A percentile compares a stretch with the other conserved stretches of the same genome.
These are phyloP conservation scores for Sternotherus odoratus DNA, from an alignment of 2,797 vertebrate genomes.

Conservation along the genomic window DNA sequence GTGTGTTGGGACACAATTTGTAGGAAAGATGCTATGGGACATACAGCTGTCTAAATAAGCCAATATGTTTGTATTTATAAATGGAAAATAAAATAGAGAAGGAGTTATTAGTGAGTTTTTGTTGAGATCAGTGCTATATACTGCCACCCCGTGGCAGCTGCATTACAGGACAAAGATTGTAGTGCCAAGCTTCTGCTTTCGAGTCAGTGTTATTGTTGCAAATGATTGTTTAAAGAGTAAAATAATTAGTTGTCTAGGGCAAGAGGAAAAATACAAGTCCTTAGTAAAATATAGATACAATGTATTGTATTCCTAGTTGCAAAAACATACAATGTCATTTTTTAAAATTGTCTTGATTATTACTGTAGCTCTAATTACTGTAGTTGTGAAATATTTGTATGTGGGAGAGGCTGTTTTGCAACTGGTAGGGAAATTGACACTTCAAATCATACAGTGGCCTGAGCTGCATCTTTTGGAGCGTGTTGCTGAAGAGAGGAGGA, in stretches of 20 bases:
- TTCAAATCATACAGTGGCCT: background rate
- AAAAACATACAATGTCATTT: background rate
- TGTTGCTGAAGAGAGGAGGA: conserved; percentile 43
- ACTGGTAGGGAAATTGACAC: conserved; percentile 15
- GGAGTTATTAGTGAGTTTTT: background rate
- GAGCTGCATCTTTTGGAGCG: background rate
- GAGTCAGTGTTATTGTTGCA: background rate
- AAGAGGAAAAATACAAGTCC: background rate
- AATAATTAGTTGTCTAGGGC: background rate
- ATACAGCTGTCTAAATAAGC: background rate
- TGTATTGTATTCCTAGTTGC: background rate
- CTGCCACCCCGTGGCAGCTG: conserved; percentile 66
- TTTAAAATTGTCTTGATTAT: conserved; percentile 16
- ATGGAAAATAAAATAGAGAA: background rate
- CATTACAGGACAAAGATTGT: background rate
- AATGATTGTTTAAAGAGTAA: background rate
- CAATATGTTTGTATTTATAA: background rate
- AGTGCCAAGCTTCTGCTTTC: background rate
- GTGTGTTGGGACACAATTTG: background rate
- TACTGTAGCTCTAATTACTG: background rate
- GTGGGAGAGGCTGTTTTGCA: background rate
- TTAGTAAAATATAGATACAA: background rate
- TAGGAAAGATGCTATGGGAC: background rate
- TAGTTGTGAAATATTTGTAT: conserved; percentile 54
- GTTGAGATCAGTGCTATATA: conserved; percentile 12